Conservation (phyloP, 2,888 invertebrate species). For the Lasioglossum oenotherae region DNA sequence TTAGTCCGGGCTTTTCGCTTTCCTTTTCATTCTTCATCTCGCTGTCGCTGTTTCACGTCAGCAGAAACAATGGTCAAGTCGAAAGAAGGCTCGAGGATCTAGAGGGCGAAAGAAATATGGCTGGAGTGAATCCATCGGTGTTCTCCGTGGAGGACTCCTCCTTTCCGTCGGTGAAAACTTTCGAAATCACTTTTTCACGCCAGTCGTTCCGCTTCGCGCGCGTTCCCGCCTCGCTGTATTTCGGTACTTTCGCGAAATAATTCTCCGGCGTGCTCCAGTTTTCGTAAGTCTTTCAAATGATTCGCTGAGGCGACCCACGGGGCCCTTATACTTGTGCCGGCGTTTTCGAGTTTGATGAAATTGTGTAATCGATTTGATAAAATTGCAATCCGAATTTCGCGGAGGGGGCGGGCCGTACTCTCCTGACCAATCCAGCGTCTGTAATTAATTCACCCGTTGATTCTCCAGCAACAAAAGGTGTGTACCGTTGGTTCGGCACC, state of each 20-base stretch:
- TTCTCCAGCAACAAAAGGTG: no score
- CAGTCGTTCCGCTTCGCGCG: background rate
- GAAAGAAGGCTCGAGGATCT: background rate
- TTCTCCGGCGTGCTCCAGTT: background rate
- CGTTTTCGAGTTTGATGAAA: background rate
- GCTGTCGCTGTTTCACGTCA: background rate
- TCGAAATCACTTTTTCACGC: constrained; percentile 6
- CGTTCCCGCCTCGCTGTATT: background rate
- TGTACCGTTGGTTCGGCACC: background rate
- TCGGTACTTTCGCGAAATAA: background rate
- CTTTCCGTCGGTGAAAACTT: background rate
- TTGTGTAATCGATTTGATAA: background rate
- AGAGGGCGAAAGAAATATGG: constrained; percentile 1
- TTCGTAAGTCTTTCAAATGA: background rate
- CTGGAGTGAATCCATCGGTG: background rate
- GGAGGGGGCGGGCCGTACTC: background rate
- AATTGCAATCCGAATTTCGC: background rate
- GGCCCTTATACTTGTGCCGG: background rate
- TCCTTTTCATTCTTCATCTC: background rate
- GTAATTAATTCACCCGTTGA: background rate
- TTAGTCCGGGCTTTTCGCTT: background rate
- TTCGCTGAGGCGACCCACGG: background rate
- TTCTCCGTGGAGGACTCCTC: background rate
- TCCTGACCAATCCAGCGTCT: background rate
- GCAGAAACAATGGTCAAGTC: background rate